Base-by-base conservation (phyloP, 2,888 invertebrate species). In the Epistrophe eligans region DNA sequence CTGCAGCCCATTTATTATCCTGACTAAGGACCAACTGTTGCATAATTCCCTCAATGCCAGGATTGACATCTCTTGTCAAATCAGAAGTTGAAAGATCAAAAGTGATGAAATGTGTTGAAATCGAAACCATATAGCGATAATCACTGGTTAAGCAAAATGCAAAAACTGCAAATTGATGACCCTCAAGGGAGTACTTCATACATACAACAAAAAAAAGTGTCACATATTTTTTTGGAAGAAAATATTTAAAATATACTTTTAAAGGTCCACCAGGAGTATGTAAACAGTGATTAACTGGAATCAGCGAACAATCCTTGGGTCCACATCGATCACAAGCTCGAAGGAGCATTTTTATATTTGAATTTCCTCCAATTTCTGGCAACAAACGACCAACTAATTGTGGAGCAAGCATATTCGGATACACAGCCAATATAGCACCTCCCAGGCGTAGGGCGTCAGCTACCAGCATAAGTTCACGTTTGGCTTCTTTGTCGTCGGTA, bases 241-340 rank as follows among this genome's bases (percentile, higher is more conserved):
- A 15, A 48, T 66, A 57, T 6, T 50, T 10, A 4, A 50, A 32
- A 11, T 10, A 17, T 48, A 97, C 97, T 94, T 99, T 99, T 7
- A 99, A 93, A 0, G 99, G 99, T 2, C 99, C 99, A 58, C 99
- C 99, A n/a, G 99, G 99, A 1, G 99, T 99, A 91, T 99, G 99
- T 87, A 99, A 94, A 90, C 99, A 99, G 92, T 99, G 99, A 92
- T 98, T 98, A 0, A 97, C 95, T 0, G 99, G 99, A 89, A 99
- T 94, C 70, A 99, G 93, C 0, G 99, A 97, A 90, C 98, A 99
- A 90, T 99, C 96, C 64, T 95, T 95, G 43, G 97, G 96, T 0
- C 99, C 99, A 90, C 97, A 96, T 24, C 95, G 94, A 91, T 99
- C 98, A 91, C 99, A 99, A 90, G 99, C 98, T 77, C 96, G 95